Base-by-base conservation (phyloP, 2,797 vertebrate species). In the Pagetopsis macropterus region DNA sequence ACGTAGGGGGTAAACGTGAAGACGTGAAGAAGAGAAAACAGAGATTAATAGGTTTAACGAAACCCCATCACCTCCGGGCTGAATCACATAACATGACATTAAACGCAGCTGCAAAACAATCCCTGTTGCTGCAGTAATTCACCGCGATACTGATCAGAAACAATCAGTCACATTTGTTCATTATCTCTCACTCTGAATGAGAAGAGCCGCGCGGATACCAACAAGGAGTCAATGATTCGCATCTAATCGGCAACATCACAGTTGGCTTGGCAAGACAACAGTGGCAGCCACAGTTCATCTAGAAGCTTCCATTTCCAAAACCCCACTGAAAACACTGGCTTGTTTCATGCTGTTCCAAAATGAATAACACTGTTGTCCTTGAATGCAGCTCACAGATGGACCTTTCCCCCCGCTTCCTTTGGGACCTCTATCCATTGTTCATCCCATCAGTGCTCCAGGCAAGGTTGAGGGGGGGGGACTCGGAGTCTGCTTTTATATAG, bases 331-430 rank as follows among this genome's bases (percentile, higher is more conserved):
- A 82, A 93, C 91, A 93, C 91, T 92, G 84, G 88, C 82, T 76
- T 86, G 89, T 91, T 92, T 93, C 90, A 93, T 85, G 89, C 90
- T 77, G 83, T 89, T 92, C 92, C 92, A 92, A 89, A 91, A 75
- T 89, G 88, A 86, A 88, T 86, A 89, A 89, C 91, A 91, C 91
- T 89, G 91, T 88, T 92, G 91, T 91, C 92, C 92, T 93, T 93
- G 91, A 93, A 93, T 72, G 89, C 84, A 88, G 87, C 91, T 81
- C 91, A 89, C 91, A 91, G 90, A 92, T 91, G 89, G 89, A 92
- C 82, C 75, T 76, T 55, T 37, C 2, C 76, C 84, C 55, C 81
- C 76, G 72, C 79, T 85, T 85, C 89, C 87, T 90, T 84, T 79
- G 84, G 89, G 82, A 79, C 70, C 75, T 83, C 84, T 73, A 72